Base-by-base conservation (phyloP, 2,797 vertebrate species). In the Urophycis tenuis region DNA sequence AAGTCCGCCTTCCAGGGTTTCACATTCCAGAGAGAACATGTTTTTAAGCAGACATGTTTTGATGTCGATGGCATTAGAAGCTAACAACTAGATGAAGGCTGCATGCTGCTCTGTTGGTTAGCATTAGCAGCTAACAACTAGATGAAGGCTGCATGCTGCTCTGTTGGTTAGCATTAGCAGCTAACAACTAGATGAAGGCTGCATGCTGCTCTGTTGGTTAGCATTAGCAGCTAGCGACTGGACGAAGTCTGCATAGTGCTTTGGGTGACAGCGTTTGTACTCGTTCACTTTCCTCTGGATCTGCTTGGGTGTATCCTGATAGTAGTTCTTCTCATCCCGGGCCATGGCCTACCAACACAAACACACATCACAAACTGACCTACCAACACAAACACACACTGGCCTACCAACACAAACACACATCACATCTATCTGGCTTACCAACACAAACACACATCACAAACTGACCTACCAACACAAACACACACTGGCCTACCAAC, bases 251-350 rank as follows among this genome's bases (percentile, higher is more conserved):
- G 91, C 81, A 82, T 94, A 96, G 14, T 96, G 93, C 3, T 88
- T 80, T 0, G 93, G 86, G 82, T 98, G 95, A 83, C 95, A 96
- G 6, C 94, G 93, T 75, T 94, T 94, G 85, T 96, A 98, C 74
- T 95, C 91, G 0, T 93, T 88, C 80, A 98, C 93, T 78, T 98
- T 98, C 75, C 94, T 95, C 86, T 91, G 93, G 87, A 99, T 99
- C 90, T 98, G 96, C 76, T 97, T 97, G 1, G 96, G 97, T 0
- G 96, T 98, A 83, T 99, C 96, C 91, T 98, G 97, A 85, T 98
- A 98, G 83, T 97, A 98, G 86, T 98, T 99, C 91, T 97, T 96
- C 90, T 99, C 96, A 1, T 98, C 96, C 70, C 92, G 88, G 36
- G 97, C 97, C 97, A 99, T 98, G n/a, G 93, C 95, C 96, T 98